A percentile compares a stretch with the other conserved stretches of the same genome.
Conservation (phyloP, 2,888 invertebrate genomes). For the Bombylius major region DNA sequence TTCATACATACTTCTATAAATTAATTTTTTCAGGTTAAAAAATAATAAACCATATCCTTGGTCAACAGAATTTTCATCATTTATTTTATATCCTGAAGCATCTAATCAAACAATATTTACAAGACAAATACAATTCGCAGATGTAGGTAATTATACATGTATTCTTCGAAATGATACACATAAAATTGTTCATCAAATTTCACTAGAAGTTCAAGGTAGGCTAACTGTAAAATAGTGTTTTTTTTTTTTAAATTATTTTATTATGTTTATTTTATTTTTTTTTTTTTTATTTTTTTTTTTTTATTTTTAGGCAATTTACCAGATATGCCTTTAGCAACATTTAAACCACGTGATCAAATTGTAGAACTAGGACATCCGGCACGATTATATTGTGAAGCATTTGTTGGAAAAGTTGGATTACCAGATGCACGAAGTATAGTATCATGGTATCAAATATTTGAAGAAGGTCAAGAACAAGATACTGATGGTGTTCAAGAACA, state of each 20-base stretch:
- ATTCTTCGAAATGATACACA: constrained; percentile 58
- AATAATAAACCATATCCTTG: constrained; percentile 63
- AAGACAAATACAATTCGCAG: constrained; percentile 46
- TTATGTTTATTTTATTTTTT: too few species aligned
- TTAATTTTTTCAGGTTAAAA: constrained; percentile 50
- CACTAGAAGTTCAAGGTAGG: constrained; percentile 55
- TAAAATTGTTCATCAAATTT: constrained; percentile 49
- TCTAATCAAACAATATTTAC: constrained; percentile 70
- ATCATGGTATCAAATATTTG: constrained; percentile 51
- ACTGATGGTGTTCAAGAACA: constrained; percentile 12
- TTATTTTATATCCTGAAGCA: constrained; percentile 63
- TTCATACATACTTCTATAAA: too few species aligned
- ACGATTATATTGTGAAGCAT: constrained; percentile 64
- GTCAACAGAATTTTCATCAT: constrained; percentile 55
- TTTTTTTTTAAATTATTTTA: background rate
- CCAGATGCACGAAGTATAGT: constrained; percentile 61
- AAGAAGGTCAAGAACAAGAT: constrained; percentile 36
- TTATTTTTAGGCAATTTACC: constrained; percentile 47
- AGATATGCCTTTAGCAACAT: constrained; percentile 51
- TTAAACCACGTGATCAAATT: constrained; percentile 51
- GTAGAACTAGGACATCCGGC: constrained; percentile 48
- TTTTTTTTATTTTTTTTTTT: background rate
- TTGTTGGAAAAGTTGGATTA: constrained; percentile 53
- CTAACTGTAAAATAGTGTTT: constrained; percentile 10
- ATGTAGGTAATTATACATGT: constrained; percentile 64